Conservation (phyloP, 2,888 invertebrate genomes). For the Meiosimyza platycephala region DNA sequence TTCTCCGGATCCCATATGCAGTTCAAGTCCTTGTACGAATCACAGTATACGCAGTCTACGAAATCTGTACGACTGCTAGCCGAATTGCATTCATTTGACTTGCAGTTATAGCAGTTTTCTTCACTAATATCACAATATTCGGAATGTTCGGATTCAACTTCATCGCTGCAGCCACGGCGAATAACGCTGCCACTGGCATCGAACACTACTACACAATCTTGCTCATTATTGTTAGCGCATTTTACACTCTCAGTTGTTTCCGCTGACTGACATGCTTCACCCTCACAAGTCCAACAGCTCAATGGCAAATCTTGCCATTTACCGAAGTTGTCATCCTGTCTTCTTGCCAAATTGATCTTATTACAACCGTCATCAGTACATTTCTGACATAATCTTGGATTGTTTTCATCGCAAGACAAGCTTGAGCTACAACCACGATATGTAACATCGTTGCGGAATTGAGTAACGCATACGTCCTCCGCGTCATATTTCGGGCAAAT, state of each 20-base stretch:
- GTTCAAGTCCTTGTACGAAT: constrained; percentile 50
- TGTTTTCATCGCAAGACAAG: constrained; percentile 51
- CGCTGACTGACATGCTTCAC: constrained; percentile 46
- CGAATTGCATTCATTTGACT: constrained; percentile 61
- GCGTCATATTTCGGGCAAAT: constrained; percentile 52
- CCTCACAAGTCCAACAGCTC: constrained; percentile 54
- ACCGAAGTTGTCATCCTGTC: constrained; percentile 58
- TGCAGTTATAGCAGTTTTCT: constrained; percentile 56
- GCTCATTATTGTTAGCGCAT: constrained; percentile 59
- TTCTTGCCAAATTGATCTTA: constrained; percentile 48
- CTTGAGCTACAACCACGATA: constrained; percentile 55
- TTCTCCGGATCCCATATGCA: constrained; percentile 54
- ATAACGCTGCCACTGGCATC: constrained; percentile 49
- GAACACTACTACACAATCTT: constrained; percentile 61
- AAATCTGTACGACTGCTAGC: constrained; percentile 50
- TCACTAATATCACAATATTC: constrained; percentile 50
- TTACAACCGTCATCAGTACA: constrained; percentile 58
- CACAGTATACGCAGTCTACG: constrained; percentile 58
- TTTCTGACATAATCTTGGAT: constrained; percentile 50
- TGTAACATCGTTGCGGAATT: constrained; percentile 51
- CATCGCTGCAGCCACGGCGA: constrained; percentile 58
- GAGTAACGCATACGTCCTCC: constrained; percentile 58
- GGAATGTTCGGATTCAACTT: constrained; percentile 43
- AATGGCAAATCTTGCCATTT: constrained; percentile 65
- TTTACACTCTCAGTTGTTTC: constrained; percentile 24